A percentile compares a stretch with the other conserved stretches of the same genome.
phyloP scores from a whole-genome alignment of 2,113 vertebrate genomes.

The Cairina moschata region DNA sequence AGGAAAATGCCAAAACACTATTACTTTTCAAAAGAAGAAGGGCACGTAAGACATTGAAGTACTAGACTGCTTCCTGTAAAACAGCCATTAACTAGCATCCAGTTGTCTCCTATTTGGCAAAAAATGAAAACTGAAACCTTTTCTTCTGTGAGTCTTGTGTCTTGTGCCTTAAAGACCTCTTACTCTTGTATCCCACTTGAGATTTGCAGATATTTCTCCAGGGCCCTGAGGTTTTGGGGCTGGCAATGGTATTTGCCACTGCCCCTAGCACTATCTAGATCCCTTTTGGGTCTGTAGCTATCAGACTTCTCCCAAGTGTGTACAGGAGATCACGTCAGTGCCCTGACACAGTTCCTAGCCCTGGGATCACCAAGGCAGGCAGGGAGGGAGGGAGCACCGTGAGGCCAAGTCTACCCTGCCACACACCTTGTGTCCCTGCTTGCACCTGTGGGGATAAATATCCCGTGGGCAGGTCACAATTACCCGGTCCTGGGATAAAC shows the following conservation, averaged over 20 bases:
- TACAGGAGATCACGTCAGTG: background rate
- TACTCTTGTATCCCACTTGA: background rate
- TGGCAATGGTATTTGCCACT: background rate
- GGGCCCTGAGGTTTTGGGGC: background rate
- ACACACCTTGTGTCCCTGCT: background rate
- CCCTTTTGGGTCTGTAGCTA: background rate
- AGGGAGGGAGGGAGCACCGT: background rate
- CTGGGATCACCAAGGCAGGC: background rate
- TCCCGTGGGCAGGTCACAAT: background rate
- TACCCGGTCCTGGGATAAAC: background rate
- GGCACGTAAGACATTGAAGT: background rate
- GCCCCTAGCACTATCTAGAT: background rate
- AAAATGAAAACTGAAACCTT: background rate
- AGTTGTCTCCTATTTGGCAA: background rate
- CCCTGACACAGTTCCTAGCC: background rate
- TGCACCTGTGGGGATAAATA: background rate
- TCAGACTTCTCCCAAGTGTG: background rate
- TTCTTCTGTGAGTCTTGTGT: background rate
- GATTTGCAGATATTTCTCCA: background rate
- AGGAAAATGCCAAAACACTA: background rate
- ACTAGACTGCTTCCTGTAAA: background rate
- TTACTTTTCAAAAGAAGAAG: background rate
- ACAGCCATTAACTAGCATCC: background rate
- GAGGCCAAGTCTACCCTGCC: background rate
- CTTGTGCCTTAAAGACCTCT: background rate